Evolutionary conservation across 2,113 vertebrate species (phyloP).

Genomic region (Marmota monax): DNA sequence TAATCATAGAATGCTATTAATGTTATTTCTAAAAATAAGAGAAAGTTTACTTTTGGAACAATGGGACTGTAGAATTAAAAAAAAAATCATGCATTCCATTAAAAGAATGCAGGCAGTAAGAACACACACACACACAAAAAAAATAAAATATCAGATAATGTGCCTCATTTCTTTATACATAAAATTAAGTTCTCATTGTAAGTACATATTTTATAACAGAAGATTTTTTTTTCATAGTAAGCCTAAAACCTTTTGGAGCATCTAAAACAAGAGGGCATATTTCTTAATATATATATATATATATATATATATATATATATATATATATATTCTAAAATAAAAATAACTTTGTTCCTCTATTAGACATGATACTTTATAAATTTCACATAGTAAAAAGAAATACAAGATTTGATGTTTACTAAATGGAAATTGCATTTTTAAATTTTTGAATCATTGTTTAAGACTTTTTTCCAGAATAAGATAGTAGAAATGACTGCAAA

Average conservation of each 20-base stretch:
- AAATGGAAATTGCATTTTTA: background rate
- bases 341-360: conserved; percentile 10
- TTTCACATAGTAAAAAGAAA: background rate
- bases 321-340: background rate
- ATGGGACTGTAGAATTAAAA: background rate
- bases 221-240: background rate
- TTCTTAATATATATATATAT: no score
- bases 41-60: background rate
- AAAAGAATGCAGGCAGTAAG: background rate
- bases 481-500: conserved; percentile 20
- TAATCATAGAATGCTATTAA: no score
- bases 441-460: background rate
- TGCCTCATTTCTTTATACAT: background rate
- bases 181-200: background rate
- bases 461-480: background rate
- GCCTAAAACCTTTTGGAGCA: background rate
- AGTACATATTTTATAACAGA: background rate
- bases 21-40: background rate
- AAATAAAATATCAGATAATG: background rate
- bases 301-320: no score
- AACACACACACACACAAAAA: background rate
- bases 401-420: background rate
- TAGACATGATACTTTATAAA: background rate
- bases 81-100: background rate
- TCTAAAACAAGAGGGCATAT: background rate